Percentiles rank a stretch among this genome's conserved stretches.
These are phyloP conservation scores for Nemurella pictetii DNA, from an alignment of 2,888 invertebrate genomes.

Conservation along the genomic window DNA sequence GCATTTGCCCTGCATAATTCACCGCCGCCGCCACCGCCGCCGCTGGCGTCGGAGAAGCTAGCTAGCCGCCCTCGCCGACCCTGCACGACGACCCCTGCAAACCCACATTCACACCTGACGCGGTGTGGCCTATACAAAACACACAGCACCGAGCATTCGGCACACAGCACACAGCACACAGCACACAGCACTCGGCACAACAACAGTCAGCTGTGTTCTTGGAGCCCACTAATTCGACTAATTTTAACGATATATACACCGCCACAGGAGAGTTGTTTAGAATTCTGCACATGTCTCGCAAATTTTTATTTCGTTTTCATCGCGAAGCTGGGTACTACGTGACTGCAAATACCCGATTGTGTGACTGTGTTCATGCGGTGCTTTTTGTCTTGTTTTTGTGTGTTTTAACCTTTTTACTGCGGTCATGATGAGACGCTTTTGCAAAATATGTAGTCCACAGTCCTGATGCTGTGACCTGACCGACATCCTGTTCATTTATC, in stretches of 20 bases:
- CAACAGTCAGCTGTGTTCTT: no score
- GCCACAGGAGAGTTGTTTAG: background rate
- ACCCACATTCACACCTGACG: slow-evolving; percentile 35
- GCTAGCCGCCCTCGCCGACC: slow-evolving; percentile 52
- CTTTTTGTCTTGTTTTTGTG: background rate
- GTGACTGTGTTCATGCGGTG: background rate
- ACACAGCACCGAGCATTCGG: no score
- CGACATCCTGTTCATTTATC: background rate
- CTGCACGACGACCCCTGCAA: slow-evolving; percentile 53
- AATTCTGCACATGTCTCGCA: background rate
- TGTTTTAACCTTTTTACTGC: background rate
- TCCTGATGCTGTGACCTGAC: background rate
- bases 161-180: background rate
- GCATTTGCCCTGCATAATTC: slow-evolving; percentile 67
- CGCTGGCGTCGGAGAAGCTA: slow-evolving; percentile 63
- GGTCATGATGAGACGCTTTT: background rate
- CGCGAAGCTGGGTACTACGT: background rate
- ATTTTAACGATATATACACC: background rate
- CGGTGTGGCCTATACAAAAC: no score
- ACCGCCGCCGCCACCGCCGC: slow-evolving; percentile 54
- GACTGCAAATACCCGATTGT: background rate
- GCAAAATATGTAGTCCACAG: background rate
- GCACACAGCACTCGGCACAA: background rate
- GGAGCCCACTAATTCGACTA: background rate
- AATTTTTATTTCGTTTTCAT: background rate